Evolutionary conservation across 2,888 invertebrate species (phyloP).

Genomic region (Thereva nobilitata): DNA sequence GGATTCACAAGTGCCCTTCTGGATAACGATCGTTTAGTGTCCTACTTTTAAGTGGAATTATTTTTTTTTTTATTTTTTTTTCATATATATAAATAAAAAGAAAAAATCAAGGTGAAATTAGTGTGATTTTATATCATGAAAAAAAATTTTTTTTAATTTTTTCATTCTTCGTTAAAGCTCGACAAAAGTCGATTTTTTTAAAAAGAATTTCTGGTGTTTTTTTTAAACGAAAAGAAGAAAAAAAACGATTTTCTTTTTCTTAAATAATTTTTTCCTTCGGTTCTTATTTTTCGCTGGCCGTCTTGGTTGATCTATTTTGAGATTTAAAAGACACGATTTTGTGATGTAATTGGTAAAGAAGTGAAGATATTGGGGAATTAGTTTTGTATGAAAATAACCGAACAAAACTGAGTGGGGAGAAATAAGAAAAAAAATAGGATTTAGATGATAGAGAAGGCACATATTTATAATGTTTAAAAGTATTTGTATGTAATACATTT

Average conservation of each 20-base stretch:
- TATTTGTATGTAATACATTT: background rate
- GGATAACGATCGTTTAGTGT: background rate
- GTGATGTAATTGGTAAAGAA: slow-evolving; percentile 35
- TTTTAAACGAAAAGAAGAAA: too few relatives aligned
- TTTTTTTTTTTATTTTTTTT: background rate
- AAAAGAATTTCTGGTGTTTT: too few relatives aligned
- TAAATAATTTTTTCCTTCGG: too few relatives aligned
- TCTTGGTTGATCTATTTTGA: slow-evolving; percentile 33
- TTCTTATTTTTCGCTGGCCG: slow-evolving; percentile 14
- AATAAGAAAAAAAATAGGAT: too few relatives aligned
- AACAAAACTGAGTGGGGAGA: background rate
- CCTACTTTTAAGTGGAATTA: background rate
- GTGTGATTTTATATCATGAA: too few relatives aligned
- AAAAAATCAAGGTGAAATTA: too few relatives aligned
- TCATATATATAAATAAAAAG: background rate
- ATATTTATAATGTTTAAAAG: background rate
- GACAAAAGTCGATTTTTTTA: too few relatives aligned
- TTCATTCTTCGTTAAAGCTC: too few relatives aligned
- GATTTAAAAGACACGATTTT: slow-evolving; percentile 15
- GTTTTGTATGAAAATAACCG: slow-evolving; percentile 20
- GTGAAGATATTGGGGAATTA: slow-evolving; percentile 24
- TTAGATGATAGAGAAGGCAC: too few relatives aligned
- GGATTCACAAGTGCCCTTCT: slow-evolving; percentile 1
- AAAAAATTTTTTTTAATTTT: too few relatives aligned
- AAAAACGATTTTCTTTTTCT: too few relatives aligned